Conservation (phyloP, 2,888 invertebrate species). For the Caenorhabditis japonica region DNA sequence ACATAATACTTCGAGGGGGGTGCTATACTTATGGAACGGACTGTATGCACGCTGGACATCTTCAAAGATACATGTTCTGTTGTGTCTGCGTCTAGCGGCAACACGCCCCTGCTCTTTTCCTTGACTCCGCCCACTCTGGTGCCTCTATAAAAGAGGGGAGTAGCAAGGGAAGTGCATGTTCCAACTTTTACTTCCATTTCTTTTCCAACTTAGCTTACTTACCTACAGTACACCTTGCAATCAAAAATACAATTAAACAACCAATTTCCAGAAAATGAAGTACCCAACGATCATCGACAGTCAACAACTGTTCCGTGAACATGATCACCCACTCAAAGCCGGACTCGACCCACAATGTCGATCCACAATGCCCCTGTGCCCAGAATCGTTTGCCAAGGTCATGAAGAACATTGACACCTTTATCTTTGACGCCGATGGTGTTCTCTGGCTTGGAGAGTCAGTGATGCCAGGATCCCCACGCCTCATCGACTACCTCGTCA, state of each 20-base stretch:
- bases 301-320: slow-evolving; percentile 39
- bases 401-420: slow-evolving; percentile 72
- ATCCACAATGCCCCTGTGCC: slow-evolving; percentile 36
- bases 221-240: background rate
- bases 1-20: too few relatives aligned
- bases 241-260: background rate
- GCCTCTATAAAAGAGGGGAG: slow-evolving; percentile 34
- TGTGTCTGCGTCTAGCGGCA: slow-evolving; percentile 32
- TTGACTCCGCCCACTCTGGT: slow-evolving; percentile 20
- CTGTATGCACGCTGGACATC: too few relatives aligned
- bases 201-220: background rate
- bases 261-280: slow-evolving; percentile 44
- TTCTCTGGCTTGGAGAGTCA: slow-evolving; percentile 74
- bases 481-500: slow-evolving; percentile 67
- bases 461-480: slow-evolving; percentile 71
- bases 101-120: slow-evolving; percentile 32
- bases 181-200: slow-evolving; percentile 8
- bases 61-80: slow-evolving; percentile 38
- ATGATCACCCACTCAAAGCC: slow-evolving; percentile 30
- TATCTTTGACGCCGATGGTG: slow-evolving; percentile 76
- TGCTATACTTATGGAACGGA: too few relatives aligned
- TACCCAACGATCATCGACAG: slow-evolving; percentile 35
- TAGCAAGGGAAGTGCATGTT: slow-evolving; percentile 3
- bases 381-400: slow-evolving; percentile 55
- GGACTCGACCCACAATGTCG: slow-evolving; percentile 38